These are phyloP conservation scores for Anisognathus igniventris DNA, from an alignment of 2,797 vertebrate species.

Conservation along the genomic window DNA sequence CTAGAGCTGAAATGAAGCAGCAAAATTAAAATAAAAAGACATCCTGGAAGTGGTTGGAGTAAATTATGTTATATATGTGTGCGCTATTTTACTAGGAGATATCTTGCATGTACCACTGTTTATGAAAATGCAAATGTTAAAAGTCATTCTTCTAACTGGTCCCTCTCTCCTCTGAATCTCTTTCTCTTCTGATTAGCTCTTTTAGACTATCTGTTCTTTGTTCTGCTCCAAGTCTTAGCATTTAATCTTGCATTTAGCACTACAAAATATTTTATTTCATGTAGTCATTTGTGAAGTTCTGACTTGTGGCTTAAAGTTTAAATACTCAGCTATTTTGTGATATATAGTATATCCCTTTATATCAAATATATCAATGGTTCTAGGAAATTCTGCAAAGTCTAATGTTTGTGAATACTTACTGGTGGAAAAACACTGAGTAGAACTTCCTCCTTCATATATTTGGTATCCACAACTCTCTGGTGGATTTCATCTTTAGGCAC, in stretches of 20 bases:
- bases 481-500: background rate
- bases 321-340: background rate
- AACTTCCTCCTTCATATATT: background rate
- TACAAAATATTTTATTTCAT: background rate
- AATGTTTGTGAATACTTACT: background rate
- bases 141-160: background rate
- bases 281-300: background rate
- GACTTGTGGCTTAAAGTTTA: background rate
- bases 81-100: background rate
- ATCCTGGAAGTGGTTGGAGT: background rate
- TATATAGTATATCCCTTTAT: background rate
- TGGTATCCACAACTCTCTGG: background rate
- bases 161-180: background rate
- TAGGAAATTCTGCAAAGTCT: background rate
- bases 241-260: background rate
- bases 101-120: background rate
- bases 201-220: background rate
- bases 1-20: background rate
- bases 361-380: background rate
- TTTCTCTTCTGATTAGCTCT: background rate
- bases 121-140: background rate
- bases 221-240: background rate
- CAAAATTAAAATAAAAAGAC: background rate
- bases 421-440: background rate
- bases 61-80: background rate